Base-by-base conservation (phyloP, 2,797 vertebrate species). In the Hoplostethus mediterraneus region DNA sequence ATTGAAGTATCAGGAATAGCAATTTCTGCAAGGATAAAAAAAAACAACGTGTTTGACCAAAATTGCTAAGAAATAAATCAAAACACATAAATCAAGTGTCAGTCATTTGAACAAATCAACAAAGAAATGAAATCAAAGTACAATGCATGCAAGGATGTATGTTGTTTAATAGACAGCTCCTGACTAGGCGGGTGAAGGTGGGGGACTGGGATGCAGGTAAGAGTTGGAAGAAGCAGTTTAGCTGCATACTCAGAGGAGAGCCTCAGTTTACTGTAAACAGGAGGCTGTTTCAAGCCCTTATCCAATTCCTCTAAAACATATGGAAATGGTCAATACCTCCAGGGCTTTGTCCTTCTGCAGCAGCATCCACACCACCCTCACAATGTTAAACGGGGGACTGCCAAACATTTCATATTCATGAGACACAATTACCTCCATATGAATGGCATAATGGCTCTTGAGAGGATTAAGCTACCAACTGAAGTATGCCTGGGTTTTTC, bases 371-470 rank as follows among this genome's bases (percentile, higher is more conserved):
- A 83, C 62, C 48, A 48, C 71, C 66, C 78, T 82, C 79, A 83
- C 77, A 84, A 77, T 87, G 89, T 92, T 87, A 89, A 87, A 93
- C 87, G 71, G 74, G 80, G 80, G 73, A 77, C 82, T 77, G 89
- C 25, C 80, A 90, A 91, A 92, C 89, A 87, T 89, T 94, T 94
- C 88, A 91, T 89, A 95, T 95, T 94, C 93, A 94, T 94, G 90
- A 87, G 0, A 10, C 62, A 82, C 90, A 93, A 90, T 92, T 81
- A 93, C 89, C 77, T 80, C 79, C 91, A 91, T 90, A 87, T 92
- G 90, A 95, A 95, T 92, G 85, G 91, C 85, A 86, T 93, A 91
- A 93, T 92, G 89, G 75, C 84, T 81, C 73, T 87, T 83, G 85
- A 89, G 83, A 79, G 91, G 92, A 85, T 94, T 94, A 95, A 89